Evolutionary conservation across 2,888 invertebrate species (phyloP), one percentile per base, ranked within the genome.

Genomic region (Eristalinus aeneus): DNA sequence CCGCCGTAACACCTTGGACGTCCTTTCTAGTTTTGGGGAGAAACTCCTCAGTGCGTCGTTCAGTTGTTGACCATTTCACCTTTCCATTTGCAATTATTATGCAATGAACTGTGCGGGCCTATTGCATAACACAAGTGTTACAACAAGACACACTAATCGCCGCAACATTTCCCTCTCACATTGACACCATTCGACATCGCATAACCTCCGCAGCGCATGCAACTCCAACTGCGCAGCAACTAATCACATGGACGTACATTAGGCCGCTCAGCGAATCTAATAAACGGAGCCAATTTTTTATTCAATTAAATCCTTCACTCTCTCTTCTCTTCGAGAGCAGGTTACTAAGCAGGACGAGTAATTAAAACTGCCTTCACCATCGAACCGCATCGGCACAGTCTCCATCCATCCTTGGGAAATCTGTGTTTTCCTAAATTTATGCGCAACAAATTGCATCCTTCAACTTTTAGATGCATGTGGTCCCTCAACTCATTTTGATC

Each of bases 361-460:
- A 77, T 63, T 63, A 69, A 77, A 69, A 77, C 54, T 31, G 34
- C 39, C 36, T 60, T 53, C 36, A 61, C 56, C 23, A 11, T 54
- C n/a, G 39, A 20, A 22, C 22, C 65, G n/a, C 6, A 22, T 12
- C 11, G 56, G 6, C 12, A 34, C 63, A 34, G 10, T n/a, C 5
- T 58, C 34, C 31, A 31, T 1, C 31, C 5, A n/a, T 11, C 34
- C 10, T 56, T 11, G 36, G 23, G 16, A 32, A 56, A 36, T 20
- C 31, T 6, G 16, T 27, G 27, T 27, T 63, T 77, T 56, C 56
- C 63, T 63, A 58, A 69, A 77, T 56, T 69, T 77, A 69, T 69
- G 69, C 77, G 56, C 77, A 71, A 22, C 54, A 63, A 69, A 71
- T 64, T 77, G 56, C 36, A 56, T 71, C 69, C 64, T 77, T 64